Evolutionary conservation across 2,888 invertebrate genomes (phyloP), one percentile per base, ranked within the genome.

Genomic region (Scaptomyza parva): DNA sequence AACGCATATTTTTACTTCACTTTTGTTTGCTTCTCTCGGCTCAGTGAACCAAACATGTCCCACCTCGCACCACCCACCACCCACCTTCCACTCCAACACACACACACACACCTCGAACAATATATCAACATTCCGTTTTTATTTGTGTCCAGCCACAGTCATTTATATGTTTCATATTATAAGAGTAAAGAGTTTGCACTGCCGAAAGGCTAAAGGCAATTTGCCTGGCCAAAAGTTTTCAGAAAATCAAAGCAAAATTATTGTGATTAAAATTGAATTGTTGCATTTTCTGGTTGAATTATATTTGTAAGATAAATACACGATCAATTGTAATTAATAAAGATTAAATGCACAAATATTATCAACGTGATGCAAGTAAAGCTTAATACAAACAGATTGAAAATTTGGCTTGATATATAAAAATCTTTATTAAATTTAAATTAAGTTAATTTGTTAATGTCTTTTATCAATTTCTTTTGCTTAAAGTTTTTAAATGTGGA

Each of bases 121-220:
- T 0, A 98, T 98, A 89, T 99, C 99, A 0, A 4, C 22, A 1
- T 28, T 24, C 30, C 20, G 37, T 22, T 22, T 40, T 60, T 41
- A 48, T 63, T 63, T 61, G 52, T 47, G 8, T 6, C 8, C 33
- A 11, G 39, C 61, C 60, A 37, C 53, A 53, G 7, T 14, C n/a
- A 52, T 11, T 18, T 26, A 22, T 6, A 26, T 26, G n/a, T 44
- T 2, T 2, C 14, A 26, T 11, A 43, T 28, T 1, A 12, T 18
- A 12, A n/a, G 17, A n/a, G 28, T 8, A 4, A 17, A 30, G 12
- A 1, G 12, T 3, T 3, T 41, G 40, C 22, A 6, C n/a, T 41
- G 40, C 40, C n/a, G n/a, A 41, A 41, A 41, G 20, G 20, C 40
- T 40, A 5, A 40, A 20, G 5, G 14, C 11, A 48, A 48, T 33